These are phyloP conservation scores for Ophioninae sp. DNA, from an alignment of 2,888 invertebrate species.

Conservation along the genomic window DNA sequence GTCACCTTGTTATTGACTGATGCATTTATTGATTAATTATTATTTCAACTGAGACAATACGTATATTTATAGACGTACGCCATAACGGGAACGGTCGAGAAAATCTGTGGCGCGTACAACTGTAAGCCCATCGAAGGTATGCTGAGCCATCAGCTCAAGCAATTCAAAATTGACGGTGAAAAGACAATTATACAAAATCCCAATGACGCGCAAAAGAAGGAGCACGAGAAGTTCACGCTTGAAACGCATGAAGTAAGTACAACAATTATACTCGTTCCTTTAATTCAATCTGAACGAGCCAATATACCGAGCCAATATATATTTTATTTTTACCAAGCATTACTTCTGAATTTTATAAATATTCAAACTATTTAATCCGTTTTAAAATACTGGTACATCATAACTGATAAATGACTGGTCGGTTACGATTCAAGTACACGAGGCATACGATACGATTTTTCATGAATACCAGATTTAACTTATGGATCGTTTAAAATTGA, in stretches of 20 bases:
- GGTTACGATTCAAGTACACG: background rate
- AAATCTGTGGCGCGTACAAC: slow-evolving; percentile 94
- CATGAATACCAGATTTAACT: no score
- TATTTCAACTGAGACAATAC: background rate
- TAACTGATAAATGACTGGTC: background rate
- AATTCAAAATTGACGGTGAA: slow-evolving; percentile 98
- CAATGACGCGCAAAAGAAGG: slow-evolving; percentile 97
- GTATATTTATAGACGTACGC: slow-evolving; percentile 87
- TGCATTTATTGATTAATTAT: no score
- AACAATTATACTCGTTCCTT: background rate
- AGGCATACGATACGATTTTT: no score
- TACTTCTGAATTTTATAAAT: background rate
- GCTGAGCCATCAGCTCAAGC: slow-evolving; percentile 97
- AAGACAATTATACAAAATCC: slow-evolving; percentile 99
- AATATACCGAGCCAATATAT: no score
- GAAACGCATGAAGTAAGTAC: slow-evolving; percentile 92
- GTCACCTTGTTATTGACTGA: no score
- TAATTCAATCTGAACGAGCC: background rate
- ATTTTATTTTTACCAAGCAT: background rate
- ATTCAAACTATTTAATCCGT: background rate
- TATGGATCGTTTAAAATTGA: no score
- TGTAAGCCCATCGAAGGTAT: slow-evolving; percentile 99
- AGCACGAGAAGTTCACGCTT: slow-evolving; percentile 97
- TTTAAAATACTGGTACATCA: background rate
- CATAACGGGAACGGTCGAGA: slow-evolving; percentile 95